Evolutionary conservation across 2,888 invertebrate species (phyloP).

Genomic region (Abrostola triplasia): DNA sequence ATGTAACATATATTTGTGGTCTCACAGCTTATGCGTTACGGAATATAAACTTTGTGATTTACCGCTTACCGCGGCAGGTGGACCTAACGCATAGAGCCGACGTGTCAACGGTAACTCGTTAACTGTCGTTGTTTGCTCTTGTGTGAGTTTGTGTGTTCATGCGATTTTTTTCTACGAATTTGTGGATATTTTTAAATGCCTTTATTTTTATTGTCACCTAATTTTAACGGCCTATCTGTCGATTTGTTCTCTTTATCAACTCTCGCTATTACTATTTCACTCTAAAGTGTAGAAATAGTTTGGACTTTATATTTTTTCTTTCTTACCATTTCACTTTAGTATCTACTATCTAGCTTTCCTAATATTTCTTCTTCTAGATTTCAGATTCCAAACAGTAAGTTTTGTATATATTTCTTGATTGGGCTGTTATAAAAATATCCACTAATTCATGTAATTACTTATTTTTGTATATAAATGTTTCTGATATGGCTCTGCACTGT

Average conservation of each 20-base stretch:
- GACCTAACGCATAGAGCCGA: constrained; percentile 87
- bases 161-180: constrained; percentile 42
- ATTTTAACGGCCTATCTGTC: neutral
- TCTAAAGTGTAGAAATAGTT: neutral
- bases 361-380: constrained; percentile 52
- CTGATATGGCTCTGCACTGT: constrained; percentile 48
- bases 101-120: constrained; percentile 83
- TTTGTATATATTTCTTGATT: constrained; percentile 26
- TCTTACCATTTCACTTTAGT: neutral
- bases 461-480: constrained; percentile 39
- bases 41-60: constrained; percentile 74
- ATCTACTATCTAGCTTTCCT: constrained; percentile 20
- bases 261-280: neutral
- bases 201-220: neutral
- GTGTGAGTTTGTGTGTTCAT: constrained; percentile 71
- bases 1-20: constrained; percentile 56
- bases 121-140: constrained; percentile 67
- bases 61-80: constrained; percentile 86
- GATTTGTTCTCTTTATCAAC: neutral
- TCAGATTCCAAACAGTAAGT: constrained; percentile 52
- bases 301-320: neutral
- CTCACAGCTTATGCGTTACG: constrained; percentile 54
- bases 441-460: constrained; percentile 42
- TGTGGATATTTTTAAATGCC: constrained; percentile 54
- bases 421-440: constrained; percentile 54